Evolutionary conservation across 2,888 invertebrate species (phyloP).

Genomic region (Lapara coniferarum): DNA sequence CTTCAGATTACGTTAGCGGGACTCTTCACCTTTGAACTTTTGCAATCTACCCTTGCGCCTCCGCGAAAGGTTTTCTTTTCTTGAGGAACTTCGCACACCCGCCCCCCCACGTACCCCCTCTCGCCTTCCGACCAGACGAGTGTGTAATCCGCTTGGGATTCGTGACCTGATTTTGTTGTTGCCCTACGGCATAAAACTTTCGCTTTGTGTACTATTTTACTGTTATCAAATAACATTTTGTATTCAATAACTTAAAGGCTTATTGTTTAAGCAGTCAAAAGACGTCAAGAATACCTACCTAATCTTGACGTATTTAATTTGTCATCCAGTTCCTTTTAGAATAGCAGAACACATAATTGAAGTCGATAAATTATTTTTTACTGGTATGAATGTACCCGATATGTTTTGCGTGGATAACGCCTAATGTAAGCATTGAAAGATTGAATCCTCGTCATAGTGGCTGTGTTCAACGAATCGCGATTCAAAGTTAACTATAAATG

Average conservation of each 20-base stretch:
- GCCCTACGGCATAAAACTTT: slow-evolving; percentile 37
- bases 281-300: background rate
- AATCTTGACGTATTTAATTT: background rate
- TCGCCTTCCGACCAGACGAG: slow-evolving; percentile 34
- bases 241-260: background rate
- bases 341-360: too few relatives aligned
- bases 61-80: slow-evolving; percentile 39
- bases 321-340: too few relatives aligned
- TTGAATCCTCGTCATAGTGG: too few relatives aligned
- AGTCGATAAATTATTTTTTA: too few relatives aligned
- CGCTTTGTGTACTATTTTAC: slow-evolving; percentile 20
- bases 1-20: slow-evolving; percentile 39
- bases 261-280: background rate
- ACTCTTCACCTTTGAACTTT: slow-evolving; percentile 60
- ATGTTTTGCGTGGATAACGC: too few relatives aligned
- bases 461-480: too few relatives aligned
- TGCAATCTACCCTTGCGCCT: slow-evolving; percentile 43
- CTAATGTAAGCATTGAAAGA: too few relatives aligned
- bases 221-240: slow-evolving; percentile 19
- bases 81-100: slow-evolving; percentile 35
- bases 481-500: too few relatives aligned
- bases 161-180: slow-evolving; percentile 50
- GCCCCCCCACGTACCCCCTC: background rate
- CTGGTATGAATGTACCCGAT: too few relatives aligned
- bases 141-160: slow-evolving; percentile 49